These are phyloP conservation scores for Mimas tiliae DNA, from an alignment of 2,888 invertebrate genomes.

Conservation along the genomic window DNA sequence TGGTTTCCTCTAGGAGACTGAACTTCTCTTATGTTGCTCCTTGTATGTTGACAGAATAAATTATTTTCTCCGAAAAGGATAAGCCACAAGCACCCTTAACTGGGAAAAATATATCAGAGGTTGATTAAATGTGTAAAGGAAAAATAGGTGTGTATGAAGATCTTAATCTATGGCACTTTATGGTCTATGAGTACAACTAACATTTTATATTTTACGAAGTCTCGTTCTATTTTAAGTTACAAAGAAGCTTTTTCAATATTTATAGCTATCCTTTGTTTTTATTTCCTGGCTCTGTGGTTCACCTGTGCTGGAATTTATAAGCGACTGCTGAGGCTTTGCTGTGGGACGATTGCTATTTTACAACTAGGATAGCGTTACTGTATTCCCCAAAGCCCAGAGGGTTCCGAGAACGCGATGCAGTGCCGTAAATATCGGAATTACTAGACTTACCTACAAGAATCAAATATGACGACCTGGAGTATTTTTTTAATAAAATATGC, in stretches of 20 bases:
- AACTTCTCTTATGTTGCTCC: no score
- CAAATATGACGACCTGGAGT: background rate
- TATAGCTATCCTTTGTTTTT: conserved; percentile 11
- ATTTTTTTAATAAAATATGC: background rate
- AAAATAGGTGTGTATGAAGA: no score
- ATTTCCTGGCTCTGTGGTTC: conserved; percentile 7
- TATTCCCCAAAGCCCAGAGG: conserved; percentile 5
- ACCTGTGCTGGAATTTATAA: conserved; percentile 16
- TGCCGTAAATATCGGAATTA: background rate
- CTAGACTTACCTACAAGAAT: background rate
- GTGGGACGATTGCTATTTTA: conserved; percentile 21
- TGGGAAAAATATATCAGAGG: no score
- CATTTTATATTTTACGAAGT: background rate
- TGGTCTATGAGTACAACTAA: background rate
- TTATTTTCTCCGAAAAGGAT: no score
- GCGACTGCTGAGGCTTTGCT: background rate
- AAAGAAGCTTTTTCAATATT: background rate
- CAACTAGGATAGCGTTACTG: conserved; percentile 1
- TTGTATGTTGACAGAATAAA: no score
- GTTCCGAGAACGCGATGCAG: conserved; percentile 9
- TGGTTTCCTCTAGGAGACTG: no score
- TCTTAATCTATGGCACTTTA: no score
- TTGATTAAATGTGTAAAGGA: no score
- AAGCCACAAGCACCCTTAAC: no score
- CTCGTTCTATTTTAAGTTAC: background rate